Percentiles rank a stretch among this genome's conserved stretches.
Evolutionary conservation across 2,888 invertebrate species (phyloP).

Genomic region (Lathronympha strigana): DNA sequence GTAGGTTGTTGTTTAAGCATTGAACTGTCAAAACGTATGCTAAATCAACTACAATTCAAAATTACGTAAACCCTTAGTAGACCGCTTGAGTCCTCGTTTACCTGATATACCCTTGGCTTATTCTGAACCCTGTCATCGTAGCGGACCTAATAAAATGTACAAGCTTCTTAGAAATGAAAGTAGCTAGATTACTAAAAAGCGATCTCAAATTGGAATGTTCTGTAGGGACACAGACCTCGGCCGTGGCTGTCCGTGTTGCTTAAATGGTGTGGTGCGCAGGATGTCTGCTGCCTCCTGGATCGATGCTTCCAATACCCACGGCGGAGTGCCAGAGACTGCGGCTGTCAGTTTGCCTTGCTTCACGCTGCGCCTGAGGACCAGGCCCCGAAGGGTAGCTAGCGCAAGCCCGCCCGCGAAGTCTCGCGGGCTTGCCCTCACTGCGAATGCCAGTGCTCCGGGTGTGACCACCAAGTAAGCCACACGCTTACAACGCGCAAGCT

Average conservation of each 20-base stretch:
- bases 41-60: background rate
- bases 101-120: background rate
- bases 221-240: slow-evolving; percentile 41
- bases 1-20: too few relatives aligned
- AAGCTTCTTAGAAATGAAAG: background rate
- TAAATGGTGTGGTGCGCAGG: slow-evolving; percentile 84
- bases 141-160: too few relatives aligned
- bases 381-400: slow-evolving; percentile 82
- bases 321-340: slow-evolving; percentile 92
- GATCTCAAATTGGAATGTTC: slow-evolving; percentile 41
- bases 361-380: slow-evolving; percentile 90
- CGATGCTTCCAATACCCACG: slow-evolving; percentile 94
- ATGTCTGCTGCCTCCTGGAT: slow-evolving; percentile 94
- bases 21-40: too few relatives aligned
- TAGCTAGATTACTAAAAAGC: slow-evolving; percentile 24
- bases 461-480: slow-evolving; percentile 82
- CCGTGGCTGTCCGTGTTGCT: slow-evolving; percentile 69
- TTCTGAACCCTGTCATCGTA: background rate
- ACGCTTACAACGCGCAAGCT: slow-evolving; percentile 52
- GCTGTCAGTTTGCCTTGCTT: slow-evolving; percentile 95
- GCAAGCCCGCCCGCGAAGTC: slow-evolving; percentile 76
- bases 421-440: slow-evolving; percentile 80
- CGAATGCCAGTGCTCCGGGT: slow-evolving; percentile 78
- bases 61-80: slow-evolving; percentile 6
- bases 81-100: slow-evolving; percentile 18